These are phyloP conservation scores for Eulemur coronatus DNA, from an alignment of 2,797 vertebrate species.

Conservation along the genomic window DNA sequence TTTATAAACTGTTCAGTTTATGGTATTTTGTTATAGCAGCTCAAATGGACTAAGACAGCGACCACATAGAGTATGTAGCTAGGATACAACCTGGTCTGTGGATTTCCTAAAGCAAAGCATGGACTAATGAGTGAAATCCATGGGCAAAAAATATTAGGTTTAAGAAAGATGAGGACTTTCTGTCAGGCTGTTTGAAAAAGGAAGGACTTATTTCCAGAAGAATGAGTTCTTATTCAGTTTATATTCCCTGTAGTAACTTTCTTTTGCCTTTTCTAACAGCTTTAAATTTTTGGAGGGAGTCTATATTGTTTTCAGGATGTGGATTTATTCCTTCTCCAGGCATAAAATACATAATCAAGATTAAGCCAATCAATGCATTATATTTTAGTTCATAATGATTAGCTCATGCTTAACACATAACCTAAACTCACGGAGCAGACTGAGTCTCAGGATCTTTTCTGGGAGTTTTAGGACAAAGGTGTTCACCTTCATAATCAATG, in stretches of 20 bases:
- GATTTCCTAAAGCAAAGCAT: not conserved
- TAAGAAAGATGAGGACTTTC: not conserved
- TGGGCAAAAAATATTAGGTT: not conserved
- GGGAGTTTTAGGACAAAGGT: not conserved
- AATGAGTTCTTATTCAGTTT: not conserved
- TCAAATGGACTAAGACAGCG: not conserved
- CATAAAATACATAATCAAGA: not conserved
- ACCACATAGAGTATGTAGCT: not conserved
- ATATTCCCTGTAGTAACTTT: not conserved
- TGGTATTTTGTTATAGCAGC: not conserved
- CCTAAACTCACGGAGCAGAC: not conserved
- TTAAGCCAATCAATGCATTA: not conserved
- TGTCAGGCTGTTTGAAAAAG: not conserved
- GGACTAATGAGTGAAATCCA: not conserved
- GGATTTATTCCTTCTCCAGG: rapidly evolving
- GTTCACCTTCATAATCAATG: not conserved
- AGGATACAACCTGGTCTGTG: not conserved
- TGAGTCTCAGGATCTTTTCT: not conserved
- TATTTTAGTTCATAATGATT: not conserved
- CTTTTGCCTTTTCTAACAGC: not conserved
- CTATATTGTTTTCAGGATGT: not conserved
- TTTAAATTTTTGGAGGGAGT: not conserved
- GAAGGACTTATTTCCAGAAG: not conserved
- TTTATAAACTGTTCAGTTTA: not conserved
- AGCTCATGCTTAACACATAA: not conserved